These are phyloP conservation scores for Cirrhinus mrigala DNA, from an alignment of 2,797 vertebrate species.

Conservation along the genomic window DNA sequence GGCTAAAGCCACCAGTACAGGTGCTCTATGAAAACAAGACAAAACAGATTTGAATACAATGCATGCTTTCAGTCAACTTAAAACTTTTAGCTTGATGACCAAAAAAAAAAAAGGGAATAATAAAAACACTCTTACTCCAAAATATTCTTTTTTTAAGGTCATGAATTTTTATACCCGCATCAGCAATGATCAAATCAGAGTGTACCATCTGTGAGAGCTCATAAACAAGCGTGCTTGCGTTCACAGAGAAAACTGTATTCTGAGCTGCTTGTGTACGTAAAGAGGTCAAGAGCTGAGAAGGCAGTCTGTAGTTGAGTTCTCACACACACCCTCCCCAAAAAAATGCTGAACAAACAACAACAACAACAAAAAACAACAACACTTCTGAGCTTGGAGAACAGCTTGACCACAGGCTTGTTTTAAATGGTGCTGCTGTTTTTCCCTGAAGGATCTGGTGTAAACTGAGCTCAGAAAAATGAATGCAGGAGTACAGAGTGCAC, in stretches of 20 bases:
- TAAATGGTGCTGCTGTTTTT: constrained; percentile 9
- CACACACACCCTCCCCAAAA: neutral
- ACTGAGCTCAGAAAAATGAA: constrained; percentile 8
- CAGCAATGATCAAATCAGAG: neutral
- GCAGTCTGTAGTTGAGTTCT: constrained; percentile 22
- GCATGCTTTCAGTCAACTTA: neutral
- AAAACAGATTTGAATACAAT: neutral
- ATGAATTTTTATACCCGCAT: constrained; percentile 25
- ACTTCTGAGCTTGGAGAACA: constrained; percentile 10
- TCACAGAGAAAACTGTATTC: constrained; percentile 8
- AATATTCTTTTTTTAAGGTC: neutral
- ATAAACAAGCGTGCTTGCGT: constrained; percentile 9
- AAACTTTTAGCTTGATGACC: neutral
- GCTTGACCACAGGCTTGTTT: constrained; percentile 19
- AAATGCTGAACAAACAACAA: constrained; percentile 21
- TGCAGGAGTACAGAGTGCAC: constrained; percentile 3
- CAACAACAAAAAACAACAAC: constrained; percentile 2
- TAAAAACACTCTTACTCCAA: neutral
- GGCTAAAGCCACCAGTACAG: constrained; percentile 96
- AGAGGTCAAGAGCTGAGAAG: constrained; percentile 17
- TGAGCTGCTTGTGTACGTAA: neutral
- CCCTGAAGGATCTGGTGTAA: constrained; percentile 8
- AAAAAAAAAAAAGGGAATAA: no score
- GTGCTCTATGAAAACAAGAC: constrained; percentile 83
- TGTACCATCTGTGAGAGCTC: neutral